Evolutionary conservation across 1,140 invertebrate species (phyloP).

Genomic region (Drosophila mauritiana): DNA sequence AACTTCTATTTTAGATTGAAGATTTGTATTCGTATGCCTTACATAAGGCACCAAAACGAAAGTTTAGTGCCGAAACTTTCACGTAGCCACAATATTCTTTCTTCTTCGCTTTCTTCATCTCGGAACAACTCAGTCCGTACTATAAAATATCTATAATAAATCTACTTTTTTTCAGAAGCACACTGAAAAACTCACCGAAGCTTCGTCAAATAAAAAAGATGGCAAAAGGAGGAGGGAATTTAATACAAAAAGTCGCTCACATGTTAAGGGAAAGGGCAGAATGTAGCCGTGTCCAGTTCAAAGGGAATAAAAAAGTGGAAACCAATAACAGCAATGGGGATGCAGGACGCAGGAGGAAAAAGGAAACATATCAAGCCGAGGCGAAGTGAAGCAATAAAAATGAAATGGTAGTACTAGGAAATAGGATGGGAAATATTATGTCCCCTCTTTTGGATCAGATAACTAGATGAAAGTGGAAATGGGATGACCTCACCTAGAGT

Average conservation of each 20-base stretch:
- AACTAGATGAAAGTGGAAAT: conserved; percentile 30
- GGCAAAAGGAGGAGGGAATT: conserved; percentile 18
- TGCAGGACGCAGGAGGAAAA: conserved; percentile 10
- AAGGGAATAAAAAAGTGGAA: conserved; percentile 57
- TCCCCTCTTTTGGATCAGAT: conserved; percentile 32
- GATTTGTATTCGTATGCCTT: too few species aligned
- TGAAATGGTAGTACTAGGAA: conserved; percentile 41
- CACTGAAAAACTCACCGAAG: conserved; percentile 53
- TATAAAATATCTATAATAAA: conserved; percentile 62
- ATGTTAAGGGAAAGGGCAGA: conserved; percentile 23
- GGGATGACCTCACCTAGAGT: conserved; percentile 28
- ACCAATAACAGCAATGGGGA: conserved; percentile 43
- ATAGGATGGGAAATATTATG: conserved; percentile 38
- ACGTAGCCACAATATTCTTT: conserved; percentile 18
- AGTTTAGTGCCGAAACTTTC: background rate
- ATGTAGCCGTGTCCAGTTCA: conserved; percentile 54
- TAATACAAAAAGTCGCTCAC: conserved; percentile 39
- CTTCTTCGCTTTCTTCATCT: conserved; percentile 1
- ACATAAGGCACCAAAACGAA: too few species aligned
- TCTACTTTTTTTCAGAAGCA: conserved; percentile 50
- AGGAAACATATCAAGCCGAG: conserved; percentile 23
- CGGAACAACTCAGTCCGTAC: background rate
- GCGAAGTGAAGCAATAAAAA: conserved; percentile 54
- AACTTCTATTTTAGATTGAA: too few species aligned
- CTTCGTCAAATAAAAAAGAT: conserved; percentile 47